Evolutionary conservation across 2,113 vertebrate species (phyloP).

Genomic region (Cyanoramphus novaezelandiae): DNA sequence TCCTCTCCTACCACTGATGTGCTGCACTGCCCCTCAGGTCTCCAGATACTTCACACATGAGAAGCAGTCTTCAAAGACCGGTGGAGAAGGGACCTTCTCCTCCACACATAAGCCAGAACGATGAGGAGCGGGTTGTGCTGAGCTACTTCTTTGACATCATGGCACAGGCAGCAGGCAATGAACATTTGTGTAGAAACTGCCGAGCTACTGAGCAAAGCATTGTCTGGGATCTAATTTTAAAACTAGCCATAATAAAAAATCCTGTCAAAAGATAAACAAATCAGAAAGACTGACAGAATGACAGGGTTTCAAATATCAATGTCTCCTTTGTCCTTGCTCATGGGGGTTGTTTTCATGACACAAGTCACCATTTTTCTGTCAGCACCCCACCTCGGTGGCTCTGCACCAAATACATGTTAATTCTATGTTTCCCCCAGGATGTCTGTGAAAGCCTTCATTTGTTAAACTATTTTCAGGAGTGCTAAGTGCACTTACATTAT

Average conservation of each 20-base stretch:
- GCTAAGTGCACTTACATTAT: not conserved
- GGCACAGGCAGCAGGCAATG: not conserved
- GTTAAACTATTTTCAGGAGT: not conserved
- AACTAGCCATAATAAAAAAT: not conserved
- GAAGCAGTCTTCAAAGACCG: not conserved
- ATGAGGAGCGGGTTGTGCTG: not conserved
- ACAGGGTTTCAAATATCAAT: not conserved
- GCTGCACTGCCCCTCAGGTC: not conserved
- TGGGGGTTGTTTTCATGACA: not conserved
- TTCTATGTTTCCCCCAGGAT: not conserved
- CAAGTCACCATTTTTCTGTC: not conserved
- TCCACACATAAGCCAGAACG: not conserved
- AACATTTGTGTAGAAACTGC: not conserved
- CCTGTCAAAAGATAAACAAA: not conserved
- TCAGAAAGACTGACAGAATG: not conserved
- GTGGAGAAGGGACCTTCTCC: not conserved
- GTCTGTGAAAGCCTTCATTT: not conserved
- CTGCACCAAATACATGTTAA: not conserved
- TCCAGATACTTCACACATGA: rapidly evolving
- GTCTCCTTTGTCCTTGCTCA: not conserved
- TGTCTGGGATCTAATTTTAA: not conserved
- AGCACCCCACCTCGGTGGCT: not conserved
- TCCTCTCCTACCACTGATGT: not conserved
- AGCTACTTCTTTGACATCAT: not conserved
- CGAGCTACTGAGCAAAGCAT: not conserved